phyloP scores from a whole-genome alignment of 1,140 invertebrate species.

The Drosophila simulans region DNA sequence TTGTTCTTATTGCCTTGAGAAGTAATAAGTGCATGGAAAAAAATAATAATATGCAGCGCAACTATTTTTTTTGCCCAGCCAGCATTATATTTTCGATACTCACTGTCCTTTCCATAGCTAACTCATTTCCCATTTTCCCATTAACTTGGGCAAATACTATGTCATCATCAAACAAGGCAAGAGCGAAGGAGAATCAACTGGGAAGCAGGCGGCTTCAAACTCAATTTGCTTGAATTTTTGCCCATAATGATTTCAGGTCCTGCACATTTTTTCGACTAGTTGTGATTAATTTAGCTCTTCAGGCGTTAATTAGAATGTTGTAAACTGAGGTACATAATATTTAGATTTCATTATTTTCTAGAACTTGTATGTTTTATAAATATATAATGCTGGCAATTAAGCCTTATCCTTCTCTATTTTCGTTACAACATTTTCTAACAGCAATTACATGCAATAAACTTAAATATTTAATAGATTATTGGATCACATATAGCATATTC shows the following conservation, averaged over 20 bases:
- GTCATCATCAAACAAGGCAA: constrained; percentile 62
- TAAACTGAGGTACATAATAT: background rate
- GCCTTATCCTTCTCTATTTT: too few species aligned
- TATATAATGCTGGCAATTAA: too few species aligned
- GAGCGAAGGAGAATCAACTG: constrained; percentile 14
- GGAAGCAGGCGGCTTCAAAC: constrained; percentile 16
- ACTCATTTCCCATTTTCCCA: constrained; percentile 61
- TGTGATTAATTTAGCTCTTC: constrained; percentile 48
- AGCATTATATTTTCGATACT: background rate
- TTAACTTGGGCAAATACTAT: constrained; percentile 65
- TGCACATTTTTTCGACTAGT: constrained; percentile 6
- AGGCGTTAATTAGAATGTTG: background rate
- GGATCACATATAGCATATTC: too few species aligned
- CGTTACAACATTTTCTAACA: too few species aligned
- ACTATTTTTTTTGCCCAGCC: too few species aligned
- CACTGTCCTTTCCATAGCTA: constrained; percentile 13
- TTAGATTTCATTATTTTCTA: too few species aligned
- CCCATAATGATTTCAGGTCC: background rate
- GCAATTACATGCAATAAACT: too few species aligned
- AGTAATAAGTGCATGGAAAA: too few species aligned
- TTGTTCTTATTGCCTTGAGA: too few species aligned
- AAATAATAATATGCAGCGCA: background rate
- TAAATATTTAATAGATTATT: too few species aligned
- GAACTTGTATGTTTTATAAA: too few species aligned
- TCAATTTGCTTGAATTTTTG: constrained; percentile 51